These are phyloP conservation scores for Chelmon rostratus DNA, from an alignment of 2,797 vertebrate genomes.

Conservation along the genomic window DNA sequence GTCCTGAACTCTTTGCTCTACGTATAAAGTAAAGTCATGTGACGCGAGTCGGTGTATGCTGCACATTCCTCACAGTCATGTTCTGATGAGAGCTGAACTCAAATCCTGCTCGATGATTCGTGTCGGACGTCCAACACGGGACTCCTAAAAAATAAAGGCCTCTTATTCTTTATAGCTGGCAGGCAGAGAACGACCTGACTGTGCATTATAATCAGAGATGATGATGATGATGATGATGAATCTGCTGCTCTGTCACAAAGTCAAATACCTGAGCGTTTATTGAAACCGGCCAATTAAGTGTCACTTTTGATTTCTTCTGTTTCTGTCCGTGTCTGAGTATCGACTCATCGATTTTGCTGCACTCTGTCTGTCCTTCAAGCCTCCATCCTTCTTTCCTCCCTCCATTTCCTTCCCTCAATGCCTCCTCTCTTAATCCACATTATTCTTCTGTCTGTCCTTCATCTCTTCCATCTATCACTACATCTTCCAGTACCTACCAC, in stretches of 20 bases:
- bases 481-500: background rate
- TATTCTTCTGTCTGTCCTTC: background rate
- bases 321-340: background rate
- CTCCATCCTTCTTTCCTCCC: background rate
- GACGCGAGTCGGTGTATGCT: background rate
- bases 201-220: background rate
- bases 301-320: slow-evolving; percentile 8
- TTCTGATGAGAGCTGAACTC: background rate
- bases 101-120: background rate
- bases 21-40: background rate
- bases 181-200: background rate
- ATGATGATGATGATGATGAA: slow-evolving; percentile 3
- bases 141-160: background rate
- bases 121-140: no score
- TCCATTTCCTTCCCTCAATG: background rate
- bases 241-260: background rate
- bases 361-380: background rate
- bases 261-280: background rate
- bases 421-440: no score
- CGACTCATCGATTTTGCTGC: background rate
- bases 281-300: background rate
- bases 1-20: background rate
- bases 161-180: background rate
- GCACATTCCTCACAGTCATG: background rate
- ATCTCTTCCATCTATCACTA: no score